Percentiles rank a stretch among this genome's conserved stretches.
These are phyloP conservation scores for Periphyllus acericola DNA, from an alignment of 2,888 invertebrate genomes.

Conservation along the genomic window DNA sequence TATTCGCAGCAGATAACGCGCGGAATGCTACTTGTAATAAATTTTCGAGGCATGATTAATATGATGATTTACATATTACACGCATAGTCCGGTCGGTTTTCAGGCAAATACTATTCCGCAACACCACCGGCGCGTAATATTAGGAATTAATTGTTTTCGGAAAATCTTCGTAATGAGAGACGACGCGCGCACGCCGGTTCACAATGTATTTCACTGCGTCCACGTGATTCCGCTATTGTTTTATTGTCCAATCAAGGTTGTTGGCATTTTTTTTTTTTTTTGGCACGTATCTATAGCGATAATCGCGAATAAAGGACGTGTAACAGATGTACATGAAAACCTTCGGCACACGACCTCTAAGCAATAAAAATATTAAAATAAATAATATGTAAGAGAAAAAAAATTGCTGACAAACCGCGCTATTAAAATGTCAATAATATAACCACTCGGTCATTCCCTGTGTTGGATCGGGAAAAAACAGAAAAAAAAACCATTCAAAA, in stretches of 20 bases:
- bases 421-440: not conserved
- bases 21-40: not conserved
- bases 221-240: conserved; percentile 5
- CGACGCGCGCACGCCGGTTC: not conserved
- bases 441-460: not conserved
- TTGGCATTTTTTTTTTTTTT: conserved; percentile 43
- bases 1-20: too few relatives aligned
- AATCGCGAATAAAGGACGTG: conserved; percentile 34
- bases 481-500: not conserved
- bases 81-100: not conserved
- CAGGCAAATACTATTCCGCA: not conserved
- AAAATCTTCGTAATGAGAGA: not conserved
- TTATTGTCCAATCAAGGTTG: conserved; percentile 42
- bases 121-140: not conserved
- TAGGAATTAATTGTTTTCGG: conserved; percentile 4
- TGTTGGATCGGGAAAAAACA: not conserved
- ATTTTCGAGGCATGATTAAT: not conserved
- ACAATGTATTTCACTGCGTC: not conserved
- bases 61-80: not conserved
- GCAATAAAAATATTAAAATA: conserved; percentile 18
- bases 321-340: conserved; percentile 31
- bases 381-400: not conserved
- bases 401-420: not conserved
- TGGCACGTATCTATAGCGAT: conserved; percentile 19
- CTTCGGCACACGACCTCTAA: conserved; percentile 55